Percentiles rank a stretch among this genome's conserved stretches.
Conservation (phyloP, 2,113 vertebrate species). For the Plecturocebus donacophilus region DNA sequence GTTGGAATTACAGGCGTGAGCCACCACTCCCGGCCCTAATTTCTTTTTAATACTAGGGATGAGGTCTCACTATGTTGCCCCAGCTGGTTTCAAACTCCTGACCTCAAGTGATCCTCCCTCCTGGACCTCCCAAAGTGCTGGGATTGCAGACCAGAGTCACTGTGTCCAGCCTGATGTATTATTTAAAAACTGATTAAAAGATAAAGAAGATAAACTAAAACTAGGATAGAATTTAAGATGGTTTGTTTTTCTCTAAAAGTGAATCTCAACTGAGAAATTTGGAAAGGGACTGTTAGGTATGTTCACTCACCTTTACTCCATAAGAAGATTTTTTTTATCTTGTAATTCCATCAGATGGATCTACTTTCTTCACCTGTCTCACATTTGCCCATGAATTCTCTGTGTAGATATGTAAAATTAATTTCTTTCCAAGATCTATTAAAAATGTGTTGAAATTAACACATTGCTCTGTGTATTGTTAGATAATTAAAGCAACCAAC, state of each 20-base stretch:
- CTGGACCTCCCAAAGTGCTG: too few relatives aligned
- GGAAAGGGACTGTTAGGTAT: not conserved
- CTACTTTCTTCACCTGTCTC: not conserved
- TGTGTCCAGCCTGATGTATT: not conserved
- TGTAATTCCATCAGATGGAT: not conserved
- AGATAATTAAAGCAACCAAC: slow-evolving; percentile 35
- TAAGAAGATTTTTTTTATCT: not conserved
- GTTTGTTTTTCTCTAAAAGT: slow-evolving; percentile 48
- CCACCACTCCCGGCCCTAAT: too few relatives aligned
- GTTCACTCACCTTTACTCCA: not conserved
- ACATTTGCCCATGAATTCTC: slow-evolving; percentile 35
- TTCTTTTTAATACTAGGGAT: too few relatives aligned
- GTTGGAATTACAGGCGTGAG: too few relatives aligned
- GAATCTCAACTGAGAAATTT: slow-evolving; percentile 19
- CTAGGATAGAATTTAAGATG: not conserved
- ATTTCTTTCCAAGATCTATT: slow-evolving; percentile 47
- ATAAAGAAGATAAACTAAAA: slow-evolving; percentile 12
- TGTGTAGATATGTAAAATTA: slow-evolving; percentile 25
- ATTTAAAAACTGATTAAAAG: slow-evolving; percentile 20
- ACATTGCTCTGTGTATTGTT: not conserved
- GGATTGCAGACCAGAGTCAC: too few relatives aligned
- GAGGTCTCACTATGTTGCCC: too few relatives aligned
- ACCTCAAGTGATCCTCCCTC: too few relatives aligned
- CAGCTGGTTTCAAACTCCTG: too few relatives aligned
- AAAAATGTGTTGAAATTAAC: slow-evolving; percentile 39